Evolutionary conservation across 2,888 invertebrate species (phyloP).

Genomic region (Erebia epiphron): DNA sequence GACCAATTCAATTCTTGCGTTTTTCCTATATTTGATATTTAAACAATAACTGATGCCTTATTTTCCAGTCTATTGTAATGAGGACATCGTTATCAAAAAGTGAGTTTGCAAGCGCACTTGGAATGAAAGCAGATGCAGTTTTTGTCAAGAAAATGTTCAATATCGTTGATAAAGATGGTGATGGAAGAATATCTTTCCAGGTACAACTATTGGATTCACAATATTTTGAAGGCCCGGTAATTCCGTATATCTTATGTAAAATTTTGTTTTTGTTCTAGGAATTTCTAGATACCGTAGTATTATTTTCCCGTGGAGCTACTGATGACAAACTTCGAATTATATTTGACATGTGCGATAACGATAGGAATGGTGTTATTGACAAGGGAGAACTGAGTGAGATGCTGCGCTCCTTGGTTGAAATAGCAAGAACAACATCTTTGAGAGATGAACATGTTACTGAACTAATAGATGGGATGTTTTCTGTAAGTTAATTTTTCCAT

Average conservation of each 20-base stretch:
- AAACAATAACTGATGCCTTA: neutral
- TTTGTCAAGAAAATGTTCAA: conserved; percentile 99
- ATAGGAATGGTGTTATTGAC: conserved; percentile 96
- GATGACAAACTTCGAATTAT: conserved; percentile 97
- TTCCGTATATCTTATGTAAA: neutral
- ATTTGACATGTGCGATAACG: conserved; percentile 98
- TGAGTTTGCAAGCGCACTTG: conserved; percentile 97
- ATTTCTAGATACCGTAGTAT: conserved; percentile 95
- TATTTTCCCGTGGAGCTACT: conserved; percentile 95
- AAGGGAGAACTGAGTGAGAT: conserved; percentile 96
- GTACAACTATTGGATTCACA: conserved; percentile 59
- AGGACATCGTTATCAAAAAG: conserved; percentile 94
- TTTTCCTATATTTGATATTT: neutral
- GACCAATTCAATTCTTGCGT: neutral
- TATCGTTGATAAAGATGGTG: conserved; percentile 96
- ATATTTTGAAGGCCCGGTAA: neutral
- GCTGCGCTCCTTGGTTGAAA: conserved; percentile 95
- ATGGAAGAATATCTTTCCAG: conserved; percentile 96
- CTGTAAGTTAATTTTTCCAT: conserved; percentile 70
- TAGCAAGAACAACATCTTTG: conserved; percentile 94
- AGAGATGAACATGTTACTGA: conserved; percentile 96
- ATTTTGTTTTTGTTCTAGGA: conserved; percentile 80
- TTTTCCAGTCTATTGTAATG: conserved; percentile 91
- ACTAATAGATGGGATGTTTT: conserved; percentile 97
- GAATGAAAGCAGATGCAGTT: conserved; percentile 97